Evolutionary conservation across 2,888 invertebrate species (phyloP), one percentile per base, ranked within the genome.

Genomic region (Agriopis aurantiaria): DNA sequence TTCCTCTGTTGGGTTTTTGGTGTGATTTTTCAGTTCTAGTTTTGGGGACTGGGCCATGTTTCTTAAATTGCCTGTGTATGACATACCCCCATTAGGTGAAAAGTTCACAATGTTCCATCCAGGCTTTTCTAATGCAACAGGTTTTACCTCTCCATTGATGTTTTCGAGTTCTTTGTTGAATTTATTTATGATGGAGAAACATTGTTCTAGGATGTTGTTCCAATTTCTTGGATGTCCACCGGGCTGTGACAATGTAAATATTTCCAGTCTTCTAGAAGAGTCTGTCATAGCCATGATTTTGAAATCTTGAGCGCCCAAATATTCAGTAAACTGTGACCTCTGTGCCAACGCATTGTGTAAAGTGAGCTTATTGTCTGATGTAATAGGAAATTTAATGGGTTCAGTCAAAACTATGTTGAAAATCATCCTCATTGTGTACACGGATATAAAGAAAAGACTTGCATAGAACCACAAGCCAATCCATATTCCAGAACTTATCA

Each of bases 201-300:
- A 96, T 78, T 95, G 96, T 69, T 96, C 95, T 57, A 96, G 85
- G 10, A 98, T 86, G 75, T 95, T 95, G 81, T 96, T 97, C 98
- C 98, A 98, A 82, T 97, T 97, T 82, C 97, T 96, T 0, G 98
- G 98, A 88, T 98, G 98, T 45, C 98, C 98, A 23, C 98, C 98
- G 41, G 97, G 98, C 81, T 96, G 96, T 45, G 97, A 97, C 0
- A 98, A 90, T 12, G 96, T 95, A 83, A 97, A 98, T 53, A 98
- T 91, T 68, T 96, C 91, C 76, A 92, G 87, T 59, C 98, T 95
- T 78, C 97, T 94, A 0, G 74, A 61, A 33, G 91, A 84, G 53
- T 96, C 96, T 81, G 95, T 96, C 80, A 96, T 95, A 0, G 97
- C 95, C 79, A 98, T 86, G 46, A 95, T 95, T 79, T 95, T 95